Evolutionary conservation across 2,888 invertebrate species (phyloP), one percentile per base, ranked within the genome.

Genomic region (Marronus borbonicus): DNA sequence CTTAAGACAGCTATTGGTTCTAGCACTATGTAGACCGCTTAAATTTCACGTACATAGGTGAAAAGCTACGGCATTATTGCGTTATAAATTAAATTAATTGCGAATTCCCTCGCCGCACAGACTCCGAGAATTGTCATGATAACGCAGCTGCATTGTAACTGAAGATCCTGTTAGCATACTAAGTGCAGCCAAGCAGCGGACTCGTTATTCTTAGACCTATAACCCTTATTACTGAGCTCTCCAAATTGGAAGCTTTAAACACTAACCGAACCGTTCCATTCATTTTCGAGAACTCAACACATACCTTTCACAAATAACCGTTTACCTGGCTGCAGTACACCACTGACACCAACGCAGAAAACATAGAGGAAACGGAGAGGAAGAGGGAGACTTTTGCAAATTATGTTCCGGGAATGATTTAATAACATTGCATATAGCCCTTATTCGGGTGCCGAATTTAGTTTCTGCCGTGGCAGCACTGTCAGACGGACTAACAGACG

Each of bases 191-290:
- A 28, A 50, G 36, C 20, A 50, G 36, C 20, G 28, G 58, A 60
- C 58, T 20, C 72, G 72, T 58, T 72, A 72, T 58, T 72, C 72
- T 58, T 39, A 20, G 58, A 44, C 44, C 72, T 39, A 72, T 72
- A 72, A 72, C 58, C 72, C 58, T 58, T 72, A 72, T 72, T 72
- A 72, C 72, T 72, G 58, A 72, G 17, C 72, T 72, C 72, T 72
- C 72, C 72, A 72, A 72, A 72, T 72, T 72, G 58, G 72, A 72
- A 72, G 72, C 72, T 72, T 72, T 72, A 58, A 58, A 58, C 72
- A 72, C 58, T 58, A 72, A 60, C 72, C 72, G 58, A 72, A 72
- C 44, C 66, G 36, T 72, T 58, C 58, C 58, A 72, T 72, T 72
- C 72, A 72, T 60, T 72, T 58, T 58, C 72, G n/a, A 20, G 36